Percentiles rank a stretch among this genome's conserved stretches.
Conservation (phyloP, 2,113 vertebrate species). For the Anguilla japonica region DNA sequence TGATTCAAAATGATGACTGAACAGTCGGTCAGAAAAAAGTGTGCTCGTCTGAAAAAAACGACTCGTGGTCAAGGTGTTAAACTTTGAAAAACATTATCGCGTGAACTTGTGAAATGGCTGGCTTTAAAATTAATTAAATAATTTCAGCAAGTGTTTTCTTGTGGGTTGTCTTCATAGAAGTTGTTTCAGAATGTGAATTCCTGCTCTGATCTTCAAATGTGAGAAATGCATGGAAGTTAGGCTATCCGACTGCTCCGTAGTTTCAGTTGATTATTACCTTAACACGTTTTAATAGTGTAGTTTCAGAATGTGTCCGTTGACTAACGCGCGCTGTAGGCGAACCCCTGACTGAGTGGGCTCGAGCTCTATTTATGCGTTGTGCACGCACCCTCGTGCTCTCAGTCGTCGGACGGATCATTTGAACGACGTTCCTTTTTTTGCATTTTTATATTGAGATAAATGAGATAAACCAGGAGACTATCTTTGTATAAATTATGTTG, state of each 20-base stretch:
- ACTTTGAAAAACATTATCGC: too few species aligned
- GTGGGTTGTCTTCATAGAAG: neutral
- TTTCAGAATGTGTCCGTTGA: conserved; percentile 77
- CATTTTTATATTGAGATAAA: too few species aligned
- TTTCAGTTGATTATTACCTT: conserved; percentile 49
- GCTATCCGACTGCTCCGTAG: neutral
- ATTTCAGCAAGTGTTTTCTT: neutral
- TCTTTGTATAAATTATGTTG: too few species aligned
- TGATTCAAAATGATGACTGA: neutral
- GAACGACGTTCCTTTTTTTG: too few species aligned
- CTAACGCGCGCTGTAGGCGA: conserved; percentile 48
- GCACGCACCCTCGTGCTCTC: conserved; percentile 51
- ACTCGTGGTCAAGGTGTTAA: too few species aligned
- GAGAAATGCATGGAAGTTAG: neutral
- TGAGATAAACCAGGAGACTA: too few species aligned
- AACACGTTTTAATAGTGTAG: conserved; percentile 61
- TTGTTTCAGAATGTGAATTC: neutral
- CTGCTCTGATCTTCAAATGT: neutral
- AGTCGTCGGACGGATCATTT: too few species aligned
- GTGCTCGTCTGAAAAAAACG: too few species aligned
- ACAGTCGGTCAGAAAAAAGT: neutral
- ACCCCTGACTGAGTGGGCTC: too few species aligned
- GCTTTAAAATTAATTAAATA: neutral
- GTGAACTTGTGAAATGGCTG: neutral
- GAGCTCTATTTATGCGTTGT: conserved; percentile 48